Percentiles rank a stretch among this genome's conserved stretches.
phyloP scores from a whole-genome alignment of 2,888 invertebrate genomes.

The Apoderus coryli region DNA sequence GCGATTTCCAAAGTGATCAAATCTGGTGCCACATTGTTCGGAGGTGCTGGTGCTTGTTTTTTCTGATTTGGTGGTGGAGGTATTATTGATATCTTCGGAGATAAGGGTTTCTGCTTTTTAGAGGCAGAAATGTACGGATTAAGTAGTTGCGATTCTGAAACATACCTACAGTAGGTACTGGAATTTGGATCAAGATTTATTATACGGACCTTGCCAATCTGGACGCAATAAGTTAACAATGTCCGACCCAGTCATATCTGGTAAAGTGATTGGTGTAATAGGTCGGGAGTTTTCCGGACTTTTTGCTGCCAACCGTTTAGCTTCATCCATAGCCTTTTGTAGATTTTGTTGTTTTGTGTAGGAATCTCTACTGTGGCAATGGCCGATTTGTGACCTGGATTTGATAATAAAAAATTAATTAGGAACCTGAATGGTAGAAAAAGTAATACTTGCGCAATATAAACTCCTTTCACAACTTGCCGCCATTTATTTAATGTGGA shows the following conservation, averaged over 20 bases:
- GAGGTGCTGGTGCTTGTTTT: slow-evolving; percentile 7
- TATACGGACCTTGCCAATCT: neutral
- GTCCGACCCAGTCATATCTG: slow-evolving; percentile 48
- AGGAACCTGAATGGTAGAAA: too few species aligned
- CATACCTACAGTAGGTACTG: too few species aligned
- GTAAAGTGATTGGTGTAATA: slow-evolving; percentile 49
- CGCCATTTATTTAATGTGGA: slow-evolving; percentile 63
- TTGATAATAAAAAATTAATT: too few species aligned
- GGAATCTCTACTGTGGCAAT: slow-evolving; percentile 53
- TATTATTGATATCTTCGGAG: slow-evolving; percentile 10
- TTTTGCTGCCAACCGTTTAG: slow-evolving; percentile 38
- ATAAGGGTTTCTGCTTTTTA: too few species aligned
- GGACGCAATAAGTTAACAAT: slow-evolving; percentile 39
- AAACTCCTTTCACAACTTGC: slow-evolving; percentile 45
- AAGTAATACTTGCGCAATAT: slow-evolving; percentile 38
- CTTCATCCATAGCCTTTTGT: slow-evolving; percentile 66
- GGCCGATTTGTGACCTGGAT: slow-evolving; percentile 66
- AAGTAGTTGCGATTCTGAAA: too few species aligned
- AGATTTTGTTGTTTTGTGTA: slow-evolving; percentile 62
- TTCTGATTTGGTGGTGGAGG: slow-evolving; percentile 8
- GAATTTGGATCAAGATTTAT: neutral
- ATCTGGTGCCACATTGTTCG: slow-evolving; percentile 18
- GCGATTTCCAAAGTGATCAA: slow-evolving; percentile 23
- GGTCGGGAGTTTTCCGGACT: slow-evolving; percentile 37
- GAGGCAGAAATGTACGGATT: too few species aligned